Base-by-base conservation (phyloP, 2,888 invertebrate species). In the Epistrophe eligans region DNA sequence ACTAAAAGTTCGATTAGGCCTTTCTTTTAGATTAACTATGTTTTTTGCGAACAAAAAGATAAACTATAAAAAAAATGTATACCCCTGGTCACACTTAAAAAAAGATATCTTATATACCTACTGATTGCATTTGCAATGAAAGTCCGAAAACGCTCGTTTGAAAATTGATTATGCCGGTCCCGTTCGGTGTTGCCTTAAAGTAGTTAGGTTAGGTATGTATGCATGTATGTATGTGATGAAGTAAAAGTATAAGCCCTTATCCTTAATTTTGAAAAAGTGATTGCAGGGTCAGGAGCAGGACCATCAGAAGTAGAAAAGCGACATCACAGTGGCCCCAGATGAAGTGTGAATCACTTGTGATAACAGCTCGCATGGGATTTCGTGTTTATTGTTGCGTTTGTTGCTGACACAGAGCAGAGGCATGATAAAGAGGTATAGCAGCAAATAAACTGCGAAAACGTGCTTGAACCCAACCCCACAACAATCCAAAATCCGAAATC, bases 341-440 rank as follows among this genome's bases (percentile, higher is more conserved):
- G 82, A 83, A 77, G 82, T 79, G 79, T 66, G 83, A 83, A 83
- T 79, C 64, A 83, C 73, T 83, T 79, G 66, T 77, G 79, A 83
- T 79, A 83, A 79, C 79, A 67, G 67, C 83, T 79, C 72, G 52
- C 77, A 73, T 55, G 79, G 79, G 83, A 66, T 38, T 60, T 40
- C 40, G 40, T 77, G 57, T 71, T 82, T 71, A 77, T 67, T 83
- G 71, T 60, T 64, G 52, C 48, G 58, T 70, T 77, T 60, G 58
- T 52, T 79, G 67, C 80, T 67, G 60, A 80, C 74, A 80, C 76
- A 62, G 38, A 70, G 60, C 76, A 62, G 38, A 70, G 60, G 43
- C 24, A 77, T 43, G 77, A 72, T 72, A 66, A 67, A 77, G 77
- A 77, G 77, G 77, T 72, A 24, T 24, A 66, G 58, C 72, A 66